Base-by-base conservation (phyloP, 2,888 invertebrate genomes). In the Cinara cedri region DNA sequence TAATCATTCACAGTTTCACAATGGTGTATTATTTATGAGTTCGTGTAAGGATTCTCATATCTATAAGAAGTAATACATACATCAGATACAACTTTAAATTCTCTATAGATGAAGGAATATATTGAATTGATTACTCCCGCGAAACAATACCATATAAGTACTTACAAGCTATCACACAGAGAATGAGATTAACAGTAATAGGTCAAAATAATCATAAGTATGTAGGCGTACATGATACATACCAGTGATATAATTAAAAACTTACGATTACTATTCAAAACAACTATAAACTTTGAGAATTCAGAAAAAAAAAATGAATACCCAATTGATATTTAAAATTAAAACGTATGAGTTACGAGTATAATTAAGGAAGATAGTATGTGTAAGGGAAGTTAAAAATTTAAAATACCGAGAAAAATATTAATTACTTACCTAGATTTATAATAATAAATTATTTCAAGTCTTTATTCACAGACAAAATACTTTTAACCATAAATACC, bases 91-190 rank as follows among this genome's bases (percentile, higher is more conserved):
- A 62, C 49, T 62, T 62, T 51, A 34, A 51, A 72, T 51, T 63
- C 51, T 72, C 34, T 72, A 51, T 34, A 19, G 55, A 57, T 8
- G n/a, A 49, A 60, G 60, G 49, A 51, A 19, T 54, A 34, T 16
- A 14, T 49, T 19, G 34, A 72, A 62, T 72, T 34, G 11, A 49
- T 62, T 19, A 62, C 14, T 62, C 26, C 16, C 10, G 8, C 26
- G 57, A 68, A 49, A 57, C 76, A 66, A 24, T 76, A 76, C 76
- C 76, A 76, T 76, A 76, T 66, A 76, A 19, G 76, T 76, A 55
- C 76, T 57, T 34, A 68, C 66, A 46, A 68, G 16, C 19, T 19
- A 65, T 44, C 24, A 24, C 1, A 55, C 13, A 13, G 34, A n/a
- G n/a, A n/a, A 34, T 44, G 14, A 42, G 49, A 26, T 11, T 21